Conservation (phyloP, 2,113 vertebrate genomes). For the Aleadryas rufinucha region DNA sequence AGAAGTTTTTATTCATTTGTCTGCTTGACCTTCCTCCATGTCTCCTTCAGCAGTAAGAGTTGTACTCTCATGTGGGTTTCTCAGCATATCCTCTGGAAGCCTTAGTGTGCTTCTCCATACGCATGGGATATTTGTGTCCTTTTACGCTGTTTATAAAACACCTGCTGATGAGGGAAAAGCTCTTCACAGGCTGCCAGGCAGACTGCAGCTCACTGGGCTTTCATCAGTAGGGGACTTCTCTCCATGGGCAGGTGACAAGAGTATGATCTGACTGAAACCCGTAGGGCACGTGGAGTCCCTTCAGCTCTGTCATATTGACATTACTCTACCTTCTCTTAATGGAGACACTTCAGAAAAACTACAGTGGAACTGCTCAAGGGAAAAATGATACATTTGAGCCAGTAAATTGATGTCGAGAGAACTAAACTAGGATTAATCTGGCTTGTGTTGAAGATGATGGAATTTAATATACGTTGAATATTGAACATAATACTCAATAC, state of each 20-base stretch:
- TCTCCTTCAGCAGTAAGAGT: neutral
- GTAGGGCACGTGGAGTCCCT: neutral
- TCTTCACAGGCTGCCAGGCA: neutral
- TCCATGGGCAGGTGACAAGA: neutral
- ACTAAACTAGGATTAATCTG: neutral
- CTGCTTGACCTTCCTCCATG: neutral
- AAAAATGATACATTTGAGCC: neutral
- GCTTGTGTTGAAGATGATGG: neutral
- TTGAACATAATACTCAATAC: neutral
- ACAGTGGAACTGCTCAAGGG: neutral
- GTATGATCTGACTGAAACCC: neutral
- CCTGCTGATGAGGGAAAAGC: neutral
- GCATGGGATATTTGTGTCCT: neutral
- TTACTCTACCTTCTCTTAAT: neutral
- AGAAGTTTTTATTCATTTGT: neutral
- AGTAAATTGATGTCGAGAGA: neutral
- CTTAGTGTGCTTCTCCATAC: neutral
- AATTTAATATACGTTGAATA: neutral
- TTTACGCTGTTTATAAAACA: neutral
- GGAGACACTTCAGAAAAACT: neutral
- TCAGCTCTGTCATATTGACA: neutral
- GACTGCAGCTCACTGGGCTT: neutral
- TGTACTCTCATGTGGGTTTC: neutral
- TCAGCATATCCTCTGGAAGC: neutral
- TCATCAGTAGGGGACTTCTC: neutral